Conservation (phyloP, 2,888 invertebrate species). For the Chymomyza procnemis region DNA sequence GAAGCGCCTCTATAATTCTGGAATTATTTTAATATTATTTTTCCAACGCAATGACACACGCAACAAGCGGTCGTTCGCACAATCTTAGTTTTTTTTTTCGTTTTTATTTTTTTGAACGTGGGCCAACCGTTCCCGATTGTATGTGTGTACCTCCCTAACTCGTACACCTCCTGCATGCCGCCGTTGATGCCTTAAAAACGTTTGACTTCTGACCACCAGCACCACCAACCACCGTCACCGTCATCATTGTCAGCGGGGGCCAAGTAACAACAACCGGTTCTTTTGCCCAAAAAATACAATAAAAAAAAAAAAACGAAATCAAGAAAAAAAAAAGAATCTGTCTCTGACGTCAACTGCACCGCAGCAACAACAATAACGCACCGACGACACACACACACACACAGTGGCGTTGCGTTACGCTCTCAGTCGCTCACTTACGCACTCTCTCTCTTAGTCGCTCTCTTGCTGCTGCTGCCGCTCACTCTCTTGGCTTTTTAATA, state of each 20-base stretch:
- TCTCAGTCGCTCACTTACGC: not conserved
- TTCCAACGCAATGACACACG: slow-evolving; percentile 30
- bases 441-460: not conserved
- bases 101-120: slow-evolving; percentile 13
- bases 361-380: slow-evolving; percentile 42
- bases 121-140: slow-evolving; percentile 9
- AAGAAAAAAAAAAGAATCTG: slow-evolving; percentile 28
- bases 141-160: not conserved
- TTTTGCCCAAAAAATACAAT: slow-evolving; percentile 51
- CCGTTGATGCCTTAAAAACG: slow-evolving; percentile 13
- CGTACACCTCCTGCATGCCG: slow-evolving; percentile 8
- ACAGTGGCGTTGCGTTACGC: slow-evolving; percentile 19
- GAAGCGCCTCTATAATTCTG: not conserved
- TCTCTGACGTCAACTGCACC: slow-evolving; percentile 67
- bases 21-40: slow-evolving; percentile 17
- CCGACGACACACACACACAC: slow-evolving; percentile 11
- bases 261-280: slow-evolving; percentile 54
- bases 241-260: slow-evolving; percentile 34
- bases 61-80: slow-evolving; percentile 8
- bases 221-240: slow-evolving; percentile 23
- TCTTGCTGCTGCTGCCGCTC: not conserved
- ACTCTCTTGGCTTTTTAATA: slow-evolving; percentile 35
- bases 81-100: too few species aligned
- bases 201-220: slow-evolving; percentile 22
- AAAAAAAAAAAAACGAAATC: slow-evolving; percentile 18